Evolutionary conservation across 2,113 vertebrate species (phyloP), one percentile per base, ranked within the genome.

Genomic region (Megaleporinus macrocephalus): DNA sequence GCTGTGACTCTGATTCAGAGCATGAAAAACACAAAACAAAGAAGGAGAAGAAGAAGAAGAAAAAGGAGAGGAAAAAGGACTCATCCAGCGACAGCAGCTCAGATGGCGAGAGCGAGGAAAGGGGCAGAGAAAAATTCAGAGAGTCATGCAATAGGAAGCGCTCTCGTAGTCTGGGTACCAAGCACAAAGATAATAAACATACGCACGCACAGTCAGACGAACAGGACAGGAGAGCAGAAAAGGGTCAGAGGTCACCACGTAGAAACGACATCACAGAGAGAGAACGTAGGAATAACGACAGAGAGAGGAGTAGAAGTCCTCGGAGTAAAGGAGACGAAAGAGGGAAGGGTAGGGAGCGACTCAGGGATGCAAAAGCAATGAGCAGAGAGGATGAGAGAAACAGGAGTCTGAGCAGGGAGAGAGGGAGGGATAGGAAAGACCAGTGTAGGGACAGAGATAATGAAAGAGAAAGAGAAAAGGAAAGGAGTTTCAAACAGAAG

Each of bases 21-120:
- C 87, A 86, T 76, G 93, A 91, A 79, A 91, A 87, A 84, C 83
- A 71, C 55, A 80, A 78, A 44, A 55, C 29, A 29, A 83, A 77
- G 51, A 92, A 91, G 87, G 91, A 80, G 91, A 95, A 91, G 85
- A 90, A 84, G 85, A 90, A 84, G 36, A 81, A 61, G 89, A 55
- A 55, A 22, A 91, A 94, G 91, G 95, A 87, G 88, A 92, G 90
- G 87, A 95, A 93, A 91, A 95, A 90, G 77, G 95, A 94, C 82
- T 93, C 93, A 89, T 92, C 94, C 90, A 90, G 92, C 83, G 91
- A 91, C 83, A 89, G 89, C 90, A 93, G 87, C 86, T 91, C 87
- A 18, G 92, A 95, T 89, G 90, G 91, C 79, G 93, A 95, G 89
- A 93, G 87, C 53, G 91, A 91, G 72, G 89, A 78, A 44, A 90